Base-by-base conservation (phyloP, 2,797 vertebrate genomes). In the Hypotaenidia philippensis region DNA sequence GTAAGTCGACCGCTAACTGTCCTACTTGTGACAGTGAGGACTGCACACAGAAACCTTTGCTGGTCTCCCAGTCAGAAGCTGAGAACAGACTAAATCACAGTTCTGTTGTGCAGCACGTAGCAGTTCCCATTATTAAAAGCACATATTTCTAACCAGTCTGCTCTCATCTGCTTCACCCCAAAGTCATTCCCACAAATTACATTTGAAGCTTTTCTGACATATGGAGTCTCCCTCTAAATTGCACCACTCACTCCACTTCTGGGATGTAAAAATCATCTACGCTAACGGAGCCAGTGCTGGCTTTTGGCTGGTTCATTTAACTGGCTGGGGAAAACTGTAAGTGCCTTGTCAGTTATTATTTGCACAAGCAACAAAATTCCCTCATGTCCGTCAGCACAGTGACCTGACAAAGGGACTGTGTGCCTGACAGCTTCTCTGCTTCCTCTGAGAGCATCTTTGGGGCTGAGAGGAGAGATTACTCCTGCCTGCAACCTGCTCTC, bases 291-390 rank as follows among this genome's bases (percentile, higher is more conserved):
- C 2, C 44, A 47, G 16, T 10, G 53, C 84, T 75, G 78, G 31
- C 78, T 82, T 60, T 47, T 45, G 31, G n/a, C 60, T 85, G 52
- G 22, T 85, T 96, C 55, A 72, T 95, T 89, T 63, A 90, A 44
- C 68, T 36, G 57, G 29, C 63, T 84, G 45, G 36, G 32, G 26
- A 26, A 80, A 96, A 84, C 4, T 7, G 57, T 18, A 78, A 59
- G 31, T 1, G 0, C 61, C 90, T 47, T 57, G 69, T 40, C 45
- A 65, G 72, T 34, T 52, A 36, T 68, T 70, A 49, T 22, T 74
- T 83, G 53, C 85, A 86, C 65, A 53, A 81, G 53, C 69, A 86
- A 53, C 25, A 57, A 78, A 65, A 78, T 44, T 78, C 34, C 57
- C 64, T 61, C 5, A 1, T 53, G 69, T 32, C 69, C 26, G 18